Evolutionary conservation across 2,888 invertebrate genomes (phyloP), one percentile per base, ranked within the genome.

Genomic region (Kuschelorhynchus macadamiae): DNA sequence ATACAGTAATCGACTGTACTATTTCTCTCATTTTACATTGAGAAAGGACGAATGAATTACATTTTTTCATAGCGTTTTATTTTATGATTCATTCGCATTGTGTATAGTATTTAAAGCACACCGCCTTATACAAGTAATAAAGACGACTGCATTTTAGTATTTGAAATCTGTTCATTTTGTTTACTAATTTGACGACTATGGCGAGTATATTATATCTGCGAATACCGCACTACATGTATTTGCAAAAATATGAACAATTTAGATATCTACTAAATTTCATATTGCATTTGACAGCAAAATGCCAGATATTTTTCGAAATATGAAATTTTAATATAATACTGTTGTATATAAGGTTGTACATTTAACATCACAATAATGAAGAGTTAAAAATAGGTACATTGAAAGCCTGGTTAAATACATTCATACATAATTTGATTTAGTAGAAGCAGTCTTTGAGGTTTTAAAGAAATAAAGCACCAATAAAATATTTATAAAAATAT

Each of bases 1-100:
- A 84, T 84, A 76, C 82, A 82, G 65, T 70, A 21, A 41, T 36
- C 9, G 53, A 52, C 14, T 62, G 33, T 64, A 47, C 49, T 42
- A 25, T 42, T 36, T 36, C 9, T 11, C 2, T 36, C 36, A 36
- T 36, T 36, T 36, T 11, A 55, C 41, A 25, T 30, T 5, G 11
- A 2, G 12, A 36, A 9, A 7, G 36, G 2, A 11, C 11, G 9
- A 36, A 11, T 11, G 2, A 36, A 11, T 12, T 11, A 36, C n/a
- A 36, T 36, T 36, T 11, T 36, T 36, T 11, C 12, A 36, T 36
- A 30, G 9, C 30, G 9, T 7, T 30, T 7, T 30, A 30, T 30
- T 30, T 30, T 9, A 2, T 36, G 7, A 11, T 12, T 2, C 4
- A 3, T 36, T 4, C 11, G 11, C 36, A 36, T 11, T 3, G 11